Evolutionary conservation across 2,113 vertebrate genomes (phyloP), one percentile per base, ranked within the genome.

Genomic region (Syngnathus typhle): DNA sequence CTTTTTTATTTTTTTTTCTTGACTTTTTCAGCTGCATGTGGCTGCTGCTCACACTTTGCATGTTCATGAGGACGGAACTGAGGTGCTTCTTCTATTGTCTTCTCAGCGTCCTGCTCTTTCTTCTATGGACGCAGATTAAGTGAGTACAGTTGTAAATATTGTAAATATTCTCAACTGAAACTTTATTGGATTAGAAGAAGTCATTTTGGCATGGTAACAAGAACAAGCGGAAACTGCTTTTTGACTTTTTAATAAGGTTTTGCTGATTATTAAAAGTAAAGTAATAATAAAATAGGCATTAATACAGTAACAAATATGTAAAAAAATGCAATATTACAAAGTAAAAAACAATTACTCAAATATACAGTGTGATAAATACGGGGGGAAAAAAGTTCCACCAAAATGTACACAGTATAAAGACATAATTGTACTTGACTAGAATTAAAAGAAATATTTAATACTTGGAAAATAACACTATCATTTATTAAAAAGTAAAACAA

Each of bases 61-160:
- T 62, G 77, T 87, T 73, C 66, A 71, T 77, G 70, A 76, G 72
- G 73, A 82, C 69, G 79, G 80, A 86, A 32, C 71, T 73, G 27
- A 65, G 70, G 52, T 73, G 74, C 73, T 82, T 78, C 66, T 82
- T 81, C 82, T 76, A 70, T 82, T 65, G 74, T 51, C 76, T 79
- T 69, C 77, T 82, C 37, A 84, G 81, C 65, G 1, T 75, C 11
- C 79, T 76, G 76, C 74, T 78, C 62, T 69, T 79, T 78, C 82
- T 81, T 82, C 80, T 84, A 85, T 85, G 81, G 82, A 81, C 81
- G 65, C 80, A 81, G 67, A 77, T 64, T 87, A 74, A 85, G 87
- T 88, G 60, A 89, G 85, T 88, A 68, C 11, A 8, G 13, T 5
- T 32, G 3, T 7, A 58, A 16, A 36, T 32, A 32, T 58, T 15